phyloP scores from a whole-genome alignment of 1,140 invertebrate genomes.

The Chrysomallon squamiferum region DNA sequence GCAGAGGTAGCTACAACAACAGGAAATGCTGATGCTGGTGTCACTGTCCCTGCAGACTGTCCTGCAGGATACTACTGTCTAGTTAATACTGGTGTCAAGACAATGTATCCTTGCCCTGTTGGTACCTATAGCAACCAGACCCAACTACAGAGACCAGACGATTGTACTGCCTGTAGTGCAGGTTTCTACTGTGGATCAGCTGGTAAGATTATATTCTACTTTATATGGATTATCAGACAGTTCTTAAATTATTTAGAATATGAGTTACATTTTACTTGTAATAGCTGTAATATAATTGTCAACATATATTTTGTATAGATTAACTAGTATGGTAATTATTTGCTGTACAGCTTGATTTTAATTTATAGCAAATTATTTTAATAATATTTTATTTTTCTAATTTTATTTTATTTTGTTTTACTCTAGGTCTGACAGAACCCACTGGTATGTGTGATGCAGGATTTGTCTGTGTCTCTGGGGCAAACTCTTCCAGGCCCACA shows the following conservation, averaged over 20 bases:
- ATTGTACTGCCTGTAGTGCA: constrained; percentile 47
- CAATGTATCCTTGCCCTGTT: constrained; percentile 45
- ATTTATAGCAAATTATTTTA: too few relatives aligned
- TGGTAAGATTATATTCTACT: constrained; percentile 34
- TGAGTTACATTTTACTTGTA: too few relatives aligned
- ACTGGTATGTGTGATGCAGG: constrained; percentile 47
- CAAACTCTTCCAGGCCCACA: constrained; percentile 41
- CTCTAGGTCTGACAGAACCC: constrained; percentile 49
- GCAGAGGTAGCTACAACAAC: constrained; percentile 40
- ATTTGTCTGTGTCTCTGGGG: constrained; percentile 50
- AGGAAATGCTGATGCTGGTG: constrained; percentile 44
- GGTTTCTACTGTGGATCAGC: constrained; percentile 49
- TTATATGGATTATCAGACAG: too few relatives aligned
- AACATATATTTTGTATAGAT: too few relatives aligned
- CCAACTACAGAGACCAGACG: constrained; percentile 31
- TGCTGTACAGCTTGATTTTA: too few relatives aligned
- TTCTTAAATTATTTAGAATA: too few relatives aligned
- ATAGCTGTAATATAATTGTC: too few relatives aligned
- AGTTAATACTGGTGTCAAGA: constrained; percentile 37
- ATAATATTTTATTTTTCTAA: too few relatives aligned
- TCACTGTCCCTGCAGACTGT: constrained; percentile 50
- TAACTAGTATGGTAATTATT: too few relatives aligned
- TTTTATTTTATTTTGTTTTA: too few relatives aligned
- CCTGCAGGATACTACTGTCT: constrained; percentile 57
- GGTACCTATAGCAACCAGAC: constrained; percentile 55